Evolutionary conservation across 1,140 invertebrate species (phyloP).

Genomic region (Tribolium castaneum): DNA sequence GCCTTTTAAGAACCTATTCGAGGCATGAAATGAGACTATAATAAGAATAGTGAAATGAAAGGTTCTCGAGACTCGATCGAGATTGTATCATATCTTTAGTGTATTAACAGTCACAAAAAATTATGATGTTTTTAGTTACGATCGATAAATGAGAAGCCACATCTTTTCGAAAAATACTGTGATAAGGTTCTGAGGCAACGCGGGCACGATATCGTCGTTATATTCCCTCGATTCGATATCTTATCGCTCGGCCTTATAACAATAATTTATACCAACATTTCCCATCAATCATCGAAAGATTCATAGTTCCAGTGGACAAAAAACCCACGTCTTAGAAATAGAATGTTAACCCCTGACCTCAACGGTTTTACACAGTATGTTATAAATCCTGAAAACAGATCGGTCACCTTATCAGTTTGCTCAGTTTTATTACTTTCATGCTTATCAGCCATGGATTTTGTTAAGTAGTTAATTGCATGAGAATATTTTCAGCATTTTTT

Average conservation of each 20-base stretch:
- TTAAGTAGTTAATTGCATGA: constrained; percentile 41
- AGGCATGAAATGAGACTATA: not conserved
- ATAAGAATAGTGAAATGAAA: not conserved
- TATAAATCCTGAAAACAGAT: constrained; percentile 32
- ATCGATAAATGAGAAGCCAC: not conserved
- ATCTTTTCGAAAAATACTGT: not conserved
- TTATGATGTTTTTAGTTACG: too few relatives aligned
- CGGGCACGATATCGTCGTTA: not conserved
- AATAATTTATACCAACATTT: constrained; percentile 11
- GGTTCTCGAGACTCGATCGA: not conserved
- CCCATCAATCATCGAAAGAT: constrained; percentile 27
- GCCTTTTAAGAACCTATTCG: not conserved
- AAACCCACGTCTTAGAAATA: not conserved
- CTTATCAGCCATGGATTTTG: constrained; percentile 37
- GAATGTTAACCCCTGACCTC: constrained; percentile 26
- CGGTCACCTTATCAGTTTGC: constrained; percentile 37
- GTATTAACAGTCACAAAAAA: too few relatives aligned
- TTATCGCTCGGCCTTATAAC: not conserved
- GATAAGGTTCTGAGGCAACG: not conserved
- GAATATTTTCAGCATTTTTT: constrained; percentile 36
- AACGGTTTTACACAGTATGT: constrained; percentile 1
- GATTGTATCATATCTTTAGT: not conserved
- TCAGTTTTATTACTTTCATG: constrained; percentile 40
- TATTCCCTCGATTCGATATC: not conserved
- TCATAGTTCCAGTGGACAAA: constrained; percentile 2